These are phyloP conservation scores for Drosophila maculinotata DNA, from an alignment of 2,888 invertebrate genomes.

Conservation along the genomic window DNA sequence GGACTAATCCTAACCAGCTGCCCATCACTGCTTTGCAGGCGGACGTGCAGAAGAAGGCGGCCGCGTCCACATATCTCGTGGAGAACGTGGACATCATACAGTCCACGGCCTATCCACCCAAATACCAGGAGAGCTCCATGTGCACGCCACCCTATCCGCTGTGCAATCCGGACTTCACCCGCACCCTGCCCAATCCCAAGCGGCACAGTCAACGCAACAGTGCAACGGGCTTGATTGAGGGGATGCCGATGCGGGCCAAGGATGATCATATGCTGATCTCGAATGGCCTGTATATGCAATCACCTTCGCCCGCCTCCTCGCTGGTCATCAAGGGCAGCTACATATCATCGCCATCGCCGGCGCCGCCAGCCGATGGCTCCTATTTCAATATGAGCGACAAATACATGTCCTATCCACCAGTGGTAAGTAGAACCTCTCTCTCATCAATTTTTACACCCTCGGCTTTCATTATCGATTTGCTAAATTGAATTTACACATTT, in stretches of 20 bases:
- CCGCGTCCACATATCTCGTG: conserved; percentile 83
- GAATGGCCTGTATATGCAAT: conserved; percentile 83
- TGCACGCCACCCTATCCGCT: conserved; percentile 83
- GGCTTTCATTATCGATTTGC: background rate
- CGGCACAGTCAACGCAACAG: conserved; percentile 82
- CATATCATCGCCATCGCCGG: conserved; percentile 84
- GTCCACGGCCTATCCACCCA: conserved; percentile 83
- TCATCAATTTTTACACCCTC: background rate
- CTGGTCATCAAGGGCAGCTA: conserved; percentile 84
- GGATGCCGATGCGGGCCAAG: conserved; percentile 78
- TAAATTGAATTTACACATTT: background rate
- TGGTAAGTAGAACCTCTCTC: conserved; percentile 71
- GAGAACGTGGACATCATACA: conserved; percentile 84
- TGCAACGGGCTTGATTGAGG: conserved; percentile 68
- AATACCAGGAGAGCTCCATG: conserved; percentile 84
- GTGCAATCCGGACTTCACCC: conserved; percentile 83
- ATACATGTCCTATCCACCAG: conserved; percentile 84
- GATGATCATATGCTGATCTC: conserved; percentile 84
- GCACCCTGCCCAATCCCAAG: conserved; percentile 83
- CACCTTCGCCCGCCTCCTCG: conserved; percentile 83
- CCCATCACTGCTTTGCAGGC: conserved; percentile 82
- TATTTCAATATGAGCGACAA: conserved; percentile 84
- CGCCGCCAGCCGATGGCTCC: conserved; percentile 83
- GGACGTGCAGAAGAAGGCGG: conserved; percentile 83
- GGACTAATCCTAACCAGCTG: conserved; percentile 66